Conservation (phyloP, 53 echinoderm and acorn worm species). For the Luidia sarsii region DNA sequence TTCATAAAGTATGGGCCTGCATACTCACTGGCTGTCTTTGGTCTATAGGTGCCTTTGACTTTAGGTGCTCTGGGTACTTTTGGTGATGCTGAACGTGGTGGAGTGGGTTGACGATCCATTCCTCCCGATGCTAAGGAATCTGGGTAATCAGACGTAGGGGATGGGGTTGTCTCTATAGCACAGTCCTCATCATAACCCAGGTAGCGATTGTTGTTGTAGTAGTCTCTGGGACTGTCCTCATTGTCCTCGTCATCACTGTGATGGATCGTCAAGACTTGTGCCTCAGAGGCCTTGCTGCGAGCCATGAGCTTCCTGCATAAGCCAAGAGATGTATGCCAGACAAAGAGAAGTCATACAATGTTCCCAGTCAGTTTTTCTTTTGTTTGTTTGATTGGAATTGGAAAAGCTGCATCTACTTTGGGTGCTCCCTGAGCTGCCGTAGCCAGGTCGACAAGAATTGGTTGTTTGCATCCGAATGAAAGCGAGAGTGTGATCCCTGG, state of each 20-base stretch:
- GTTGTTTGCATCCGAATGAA: too few relatives aligned
- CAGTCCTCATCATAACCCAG: constrained; percentile 67
- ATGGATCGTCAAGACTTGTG: constrained; percentile 81
- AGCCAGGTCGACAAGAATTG: too few relatives aligned
- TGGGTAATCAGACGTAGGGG: constrained; percentile 61
- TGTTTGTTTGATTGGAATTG: too few relatives aligned
- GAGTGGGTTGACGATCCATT: constrained; percentile 45
- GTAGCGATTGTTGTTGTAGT: constrained; percentile 39
- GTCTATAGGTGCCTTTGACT: constrained; percentile 44
- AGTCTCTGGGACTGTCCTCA: constrained; percentile 35
- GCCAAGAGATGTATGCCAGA: too few relatives aligned
- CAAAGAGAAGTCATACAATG: too few relatives aligned
- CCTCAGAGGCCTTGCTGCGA: constrained; percentile 69
- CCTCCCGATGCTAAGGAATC: constrained; percentile 28
- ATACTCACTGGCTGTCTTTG: constrained; percentile 84
- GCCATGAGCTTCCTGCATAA: constrained; percentile 65
- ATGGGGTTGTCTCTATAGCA: constrained; percentile 70
- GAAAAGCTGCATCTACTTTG: too few relatives aligned
- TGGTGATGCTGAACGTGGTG: constrained; percentile 61
- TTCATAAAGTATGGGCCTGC: too few relatives aligned
- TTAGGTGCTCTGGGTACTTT: constrained; percentile 58
- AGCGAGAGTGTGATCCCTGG: too few relatives aligned
- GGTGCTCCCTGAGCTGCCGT: too few relatives aligned
- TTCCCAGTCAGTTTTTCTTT: too few relatives aligned
- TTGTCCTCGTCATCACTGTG: constrained; percentile 75